These are phyloP conservation scores for Agrotis segetum DNA, from an alignment of 2,888 invertebrate genomes.

Conservation along the genomic window DNA sequence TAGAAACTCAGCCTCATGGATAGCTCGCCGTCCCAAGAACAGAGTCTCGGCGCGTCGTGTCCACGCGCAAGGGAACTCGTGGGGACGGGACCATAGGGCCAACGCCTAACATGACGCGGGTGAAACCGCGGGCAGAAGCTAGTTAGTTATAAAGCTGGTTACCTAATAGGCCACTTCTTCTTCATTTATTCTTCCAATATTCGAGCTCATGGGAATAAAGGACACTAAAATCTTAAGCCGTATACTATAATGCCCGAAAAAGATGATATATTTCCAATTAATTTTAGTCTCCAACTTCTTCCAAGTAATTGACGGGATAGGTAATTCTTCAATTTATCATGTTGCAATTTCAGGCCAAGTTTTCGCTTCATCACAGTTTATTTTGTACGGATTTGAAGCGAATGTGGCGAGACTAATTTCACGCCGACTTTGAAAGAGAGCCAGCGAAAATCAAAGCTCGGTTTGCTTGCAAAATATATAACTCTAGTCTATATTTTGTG, in stretches of 20 bases:
- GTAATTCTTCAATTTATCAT: conserved; percentile 16
- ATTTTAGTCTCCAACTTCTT: background rate
- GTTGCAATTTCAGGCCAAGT: conserved; percentile 34
- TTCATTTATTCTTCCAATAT: background rate
- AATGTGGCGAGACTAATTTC: conserved; percentile 76
- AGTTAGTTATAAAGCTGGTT: background rate
- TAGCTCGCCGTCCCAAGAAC: too few species aligned
- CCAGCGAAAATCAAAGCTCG: conserved; percentile 73
- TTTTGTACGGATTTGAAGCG: conserved; percentile 67
- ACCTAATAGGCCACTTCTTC: background rate
- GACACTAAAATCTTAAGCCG: too few species aligned
- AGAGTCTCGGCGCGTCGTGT: too few species aligned
- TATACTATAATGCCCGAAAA: background rate
- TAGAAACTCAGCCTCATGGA: too few species aligned
- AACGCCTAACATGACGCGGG: too few species aligned
- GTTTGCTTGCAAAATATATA: conserved; percentile 66
- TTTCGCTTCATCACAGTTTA: conserved; percentile 64
- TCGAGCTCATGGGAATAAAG: background rate
- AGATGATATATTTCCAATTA: background rate
- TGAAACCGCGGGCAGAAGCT: too few species aligned
- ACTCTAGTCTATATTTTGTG: conserved; percentile 62
- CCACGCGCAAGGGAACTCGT: too few species aligned
- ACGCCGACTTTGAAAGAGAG: conserved; percentile 76
- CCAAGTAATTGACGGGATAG: background rate
- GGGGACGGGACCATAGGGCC: too few species aligned